Evolutionary conservation across 2,113 vertebrate genomes (phyloP).

Genomic region (Notarius lentiginosus): DNA sequence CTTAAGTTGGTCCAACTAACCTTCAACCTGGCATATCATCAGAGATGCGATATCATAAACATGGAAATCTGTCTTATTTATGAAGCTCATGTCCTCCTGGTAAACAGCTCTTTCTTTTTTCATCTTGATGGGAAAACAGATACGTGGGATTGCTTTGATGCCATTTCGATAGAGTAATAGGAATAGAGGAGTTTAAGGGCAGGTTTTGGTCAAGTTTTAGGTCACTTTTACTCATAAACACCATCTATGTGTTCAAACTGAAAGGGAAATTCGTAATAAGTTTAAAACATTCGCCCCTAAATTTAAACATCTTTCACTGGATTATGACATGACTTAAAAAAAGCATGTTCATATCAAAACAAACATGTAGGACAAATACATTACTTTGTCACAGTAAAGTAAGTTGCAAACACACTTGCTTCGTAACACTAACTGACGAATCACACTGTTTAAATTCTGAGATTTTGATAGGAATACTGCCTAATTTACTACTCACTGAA

Average conservation of each 20-base stretch:
- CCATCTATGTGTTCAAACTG: not conserved
- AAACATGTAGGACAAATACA: not conserved
- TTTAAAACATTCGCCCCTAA: not conserved
- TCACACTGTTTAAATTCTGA: not conserved
- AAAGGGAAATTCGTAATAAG: not conserved
- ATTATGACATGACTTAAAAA: not conserved
- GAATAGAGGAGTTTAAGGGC: conserved; percentile 16
- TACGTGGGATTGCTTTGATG: conserved; percentile 5
- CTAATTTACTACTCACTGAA: not conserved
- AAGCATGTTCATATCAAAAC: not conserved
- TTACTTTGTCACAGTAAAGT: not conserved
- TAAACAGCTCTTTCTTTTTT: conserved; percentile 31
- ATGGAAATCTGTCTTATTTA: conserved; percentile 36
- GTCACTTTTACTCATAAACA: not conserved
- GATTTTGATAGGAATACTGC: not conserved
- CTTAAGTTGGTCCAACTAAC: conserved; percentile 36
- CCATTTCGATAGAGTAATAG: not conserved
- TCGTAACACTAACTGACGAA: not conserved
- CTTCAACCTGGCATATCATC: conserved; percentile 48
- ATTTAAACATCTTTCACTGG: not conserved
- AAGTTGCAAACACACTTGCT: not conserved
- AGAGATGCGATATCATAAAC: conserved; percentile 39
- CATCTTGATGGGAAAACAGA: conserved; percentile 30
- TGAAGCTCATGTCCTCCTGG: conserved; percentile 18
- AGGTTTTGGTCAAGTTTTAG: not conserved